These are phyloP conservation scores for Megaceryle torquata DNA, from an alignment of 2,113 vertebrate species.

Conservation along the genomic window DNA sequence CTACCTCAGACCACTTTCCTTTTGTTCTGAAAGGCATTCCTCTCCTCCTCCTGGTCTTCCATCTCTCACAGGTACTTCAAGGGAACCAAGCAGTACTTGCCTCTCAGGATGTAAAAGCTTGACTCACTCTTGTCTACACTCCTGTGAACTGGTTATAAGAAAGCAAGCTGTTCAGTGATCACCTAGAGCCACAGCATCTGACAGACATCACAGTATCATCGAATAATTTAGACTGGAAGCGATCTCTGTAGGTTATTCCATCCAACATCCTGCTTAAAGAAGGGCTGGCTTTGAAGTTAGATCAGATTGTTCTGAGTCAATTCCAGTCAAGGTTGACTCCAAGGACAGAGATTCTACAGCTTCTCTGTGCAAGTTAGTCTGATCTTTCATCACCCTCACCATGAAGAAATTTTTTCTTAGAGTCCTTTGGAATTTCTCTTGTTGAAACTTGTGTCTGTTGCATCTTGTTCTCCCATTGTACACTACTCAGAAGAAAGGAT, in stretches of 20 bases:
- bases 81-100: not conserved
- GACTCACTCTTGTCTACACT: not conserved
- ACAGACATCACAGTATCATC: accelerated
- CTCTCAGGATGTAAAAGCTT: not conserved
- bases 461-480: not conserved
- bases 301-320: not conserved
- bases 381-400: not conserved
- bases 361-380: not conserved
- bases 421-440: not conserved
- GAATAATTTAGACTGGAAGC: not conserved
- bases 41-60: not conserved
- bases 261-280: not conserved
- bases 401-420: not conserved
- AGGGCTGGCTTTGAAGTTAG: not conserved
- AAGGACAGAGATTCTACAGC: not conserved
- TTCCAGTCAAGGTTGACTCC: not conserved
- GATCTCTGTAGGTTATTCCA: not conserved
- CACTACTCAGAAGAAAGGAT: not conserved
- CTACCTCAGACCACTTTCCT: not conserved
- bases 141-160: not conserved
- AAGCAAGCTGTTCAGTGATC: not conserved
- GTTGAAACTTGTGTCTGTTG: not conserved
- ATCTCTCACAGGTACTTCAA: not conserved
- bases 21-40: not conserved
- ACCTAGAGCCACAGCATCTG: not conserved